Evolutionary conservation across 2,113 vertebrate species (phyloP).

Genomic region (Thryonomys swinderianus): DNA sequence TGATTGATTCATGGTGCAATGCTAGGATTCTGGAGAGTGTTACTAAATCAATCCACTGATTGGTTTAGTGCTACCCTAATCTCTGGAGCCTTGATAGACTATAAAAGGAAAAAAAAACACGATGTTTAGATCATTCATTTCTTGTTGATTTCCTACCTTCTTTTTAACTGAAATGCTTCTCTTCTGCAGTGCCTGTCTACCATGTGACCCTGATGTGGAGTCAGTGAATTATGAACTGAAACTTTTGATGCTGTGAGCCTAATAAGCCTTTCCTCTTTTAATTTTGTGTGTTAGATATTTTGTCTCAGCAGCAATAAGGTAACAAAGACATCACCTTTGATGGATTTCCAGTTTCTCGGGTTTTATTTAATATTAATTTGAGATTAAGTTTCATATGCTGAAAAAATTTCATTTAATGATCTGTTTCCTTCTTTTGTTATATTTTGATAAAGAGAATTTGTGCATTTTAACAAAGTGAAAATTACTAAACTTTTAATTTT

Average conservation of each 20-base stretch:
- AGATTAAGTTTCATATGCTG: neutral
- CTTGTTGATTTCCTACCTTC: neutral
- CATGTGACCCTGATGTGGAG: neutral
- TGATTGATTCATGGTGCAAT: neutral
- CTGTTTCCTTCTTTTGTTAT: neutral
- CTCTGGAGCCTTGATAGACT: neutral
- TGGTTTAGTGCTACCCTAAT: neutral
- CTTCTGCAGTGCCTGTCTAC: neutral
- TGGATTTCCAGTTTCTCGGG: neutral
- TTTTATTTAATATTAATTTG: neutral
- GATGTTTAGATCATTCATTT: neutral
- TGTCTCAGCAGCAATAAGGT: neutral
- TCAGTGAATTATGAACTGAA: neutral
- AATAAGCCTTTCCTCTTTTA: neutral
- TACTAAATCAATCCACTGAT: neutral
- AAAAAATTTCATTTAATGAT: neutral
- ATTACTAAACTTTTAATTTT: neutral
- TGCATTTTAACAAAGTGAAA: neutral
- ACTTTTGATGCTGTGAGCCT: neutral
- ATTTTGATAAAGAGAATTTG: neutral
- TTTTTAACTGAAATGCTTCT: too few species aligned
- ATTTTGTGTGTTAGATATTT: neutral
- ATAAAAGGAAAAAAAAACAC: neutral
- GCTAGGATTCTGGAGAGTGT: neutral
- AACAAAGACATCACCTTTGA: neutral